phyloP scores from a whole-genome alignment of 2,113 vertebrate genomes.

The Australoheros scitulus region DNA sequence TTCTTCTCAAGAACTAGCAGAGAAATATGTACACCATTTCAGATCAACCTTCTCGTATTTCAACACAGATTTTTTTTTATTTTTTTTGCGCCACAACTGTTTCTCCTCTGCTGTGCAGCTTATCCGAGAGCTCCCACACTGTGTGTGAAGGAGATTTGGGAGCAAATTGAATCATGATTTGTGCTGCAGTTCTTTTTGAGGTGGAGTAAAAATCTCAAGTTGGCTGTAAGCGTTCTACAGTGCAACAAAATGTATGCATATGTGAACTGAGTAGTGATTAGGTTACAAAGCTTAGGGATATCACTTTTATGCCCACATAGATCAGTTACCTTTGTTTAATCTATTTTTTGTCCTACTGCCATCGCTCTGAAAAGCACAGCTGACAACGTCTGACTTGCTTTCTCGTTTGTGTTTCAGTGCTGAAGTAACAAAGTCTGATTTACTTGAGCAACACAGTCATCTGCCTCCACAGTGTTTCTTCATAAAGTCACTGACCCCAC shows the following conservation, averaged over 20 bases:
- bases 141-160: neutral
- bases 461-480: neutral
- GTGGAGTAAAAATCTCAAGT: neutral
- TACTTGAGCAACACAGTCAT: neutral
- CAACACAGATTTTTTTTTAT: neutral
- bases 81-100: neutral
- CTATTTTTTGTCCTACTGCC: neutral
- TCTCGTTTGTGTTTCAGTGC: slow-evolving; percentile 2
- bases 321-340: too few relatives aligned
- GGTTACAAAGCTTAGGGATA: neutral
- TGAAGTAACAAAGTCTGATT: slow-evolving; percentile 19
- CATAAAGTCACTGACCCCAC: neutral
- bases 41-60: neutral
- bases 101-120: neutral
- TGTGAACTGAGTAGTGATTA: neutral
- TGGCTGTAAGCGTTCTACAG: neutral
- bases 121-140: neutral
- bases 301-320: neutral
- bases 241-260: neutral
- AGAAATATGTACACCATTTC: neutral
- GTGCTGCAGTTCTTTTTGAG: slow-evolving; percentile 10
- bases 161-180: slow-evolving; percentile 35
- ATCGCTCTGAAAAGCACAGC: neutral
- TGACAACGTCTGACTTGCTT: slow-evolving; percentile 6
- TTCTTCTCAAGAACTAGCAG: neutral